Conservation (phyloP, 2,797 vertebrate species). For the Ibycter americanus region DNA sequence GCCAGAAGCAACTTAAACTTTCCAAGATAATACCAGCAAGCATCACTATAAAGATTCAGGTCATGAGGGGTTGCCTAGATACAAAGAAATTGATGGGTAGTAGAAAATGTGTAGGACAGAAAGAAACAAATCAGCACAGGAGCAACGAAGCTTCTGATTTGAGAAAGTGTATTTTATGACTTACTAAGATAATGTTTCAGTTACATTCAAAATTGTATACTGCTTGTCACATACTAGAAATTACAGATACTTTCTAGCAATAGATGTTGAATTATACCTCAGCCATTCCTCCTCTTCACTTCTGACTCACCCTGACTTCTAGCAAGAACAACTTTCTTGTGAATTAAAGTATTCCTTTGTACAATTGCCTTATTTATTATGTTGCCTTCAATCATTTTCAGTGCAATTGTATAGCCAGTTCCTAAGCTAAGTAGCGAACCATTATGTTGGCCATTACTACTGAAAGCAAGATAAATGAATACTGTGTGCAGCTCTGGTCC, state of each 20-base stretch:
- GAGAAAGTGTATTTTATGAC: not conserved
- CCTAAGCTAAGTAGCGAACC: not conserved
- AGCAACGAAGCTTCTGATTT: not conserved
- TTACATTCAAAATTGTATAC: not conserved
- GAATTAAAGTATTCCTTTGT: not conserved
- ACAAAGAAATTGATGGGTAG: not conserved
- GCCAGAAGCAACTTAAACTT: slow-evolving; percentile 18
- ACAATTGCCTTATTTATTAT: not conserved
- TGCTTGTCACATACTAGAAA: not conserved
- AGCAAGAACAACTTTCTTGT: not conserved
- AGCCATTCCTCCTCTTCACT: not conserved
- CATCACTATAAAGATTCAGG: slow-evolving; percentile 12
- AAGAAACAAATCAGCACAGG: not conserved
- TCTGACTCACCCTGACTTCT: not conserved
- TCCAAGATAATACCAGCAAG: slow-evolving; percentile 43
- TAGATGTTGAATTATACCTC: not conserved
- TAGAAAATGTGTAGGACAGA: not conserved
- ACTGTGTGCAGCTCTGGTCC: not conserved
- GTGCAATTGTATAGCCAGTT: not conserved
- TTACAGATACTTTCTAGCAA: not conserved
- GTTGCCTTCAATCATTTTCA: not conserved
- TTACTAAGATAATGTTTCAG: not conserved
- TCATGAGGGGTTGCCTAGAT: not conserved
- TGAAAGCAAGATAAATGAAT: not conserved
- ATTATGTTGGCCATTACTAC: not conserved